Evolutionary conservation across 2,113 vertebrate genomes (phyloP).

Genomic region (Sander lucioperca): DNA sequence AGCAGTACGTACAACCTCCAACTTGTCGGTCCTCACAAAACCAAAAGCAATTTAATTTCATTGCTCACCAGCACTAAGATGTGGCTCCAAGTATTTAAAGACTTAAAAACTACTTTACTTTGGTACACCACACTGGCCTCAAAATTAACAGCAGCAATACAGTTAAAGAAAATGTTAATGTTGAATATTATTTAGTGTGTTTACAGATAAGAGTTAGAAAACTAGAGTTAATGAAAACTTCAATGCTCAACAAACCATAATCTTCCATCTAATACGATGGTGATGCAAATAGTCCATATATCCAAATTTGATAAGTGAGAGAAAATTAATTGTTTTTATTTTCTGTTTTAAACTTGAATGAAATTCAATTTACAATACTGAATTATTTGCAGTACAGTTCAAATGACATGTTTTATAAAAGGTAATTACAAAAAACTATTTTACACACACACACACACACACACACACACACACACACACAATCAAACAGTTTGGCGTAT

Average conservation of each 20-base stretch:
- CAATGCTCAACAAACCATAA: not conserved
- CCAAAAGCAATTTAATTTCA: not conserved
- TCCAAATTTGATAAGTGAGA: not conserved
- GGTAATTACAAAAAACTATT: conserved; percentile 2
- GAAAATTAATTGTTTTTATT: not conserved
- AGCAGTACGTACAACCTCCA: not conserved
- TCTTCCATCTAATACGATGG: not conserved
- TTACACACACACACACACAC: conserved; percentile 1
- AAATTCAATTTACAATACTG: not conserved
- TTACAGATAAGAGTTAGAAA: too few species aligned
- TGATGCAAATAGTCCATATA: not conserved
- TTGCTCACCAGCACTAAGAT: not conserved
- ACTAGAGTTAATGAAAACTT: not conserved
- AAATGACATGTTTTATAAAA: conserved; percentile 12
- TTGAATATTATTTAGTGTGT: not conserved
- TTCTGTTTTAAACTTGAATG: not conserved
- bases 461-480: conserved; percentile 10
- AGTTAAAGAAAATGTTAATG: not conserved
- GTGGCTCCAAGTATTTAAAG: not conserved
- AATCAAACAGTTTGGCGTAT: not conserved
- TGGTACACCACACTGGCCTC: not conserved
- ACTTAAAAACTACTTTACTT: not conserved
- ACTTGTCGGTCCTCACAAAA: not conserved
- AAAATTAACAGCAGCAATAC: not conserved
- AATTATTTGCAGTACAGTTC: not conserved